phyloP scores from a whole-genome alignment of 2,113 vertebrate genomes.

The Eolophus roseicapilla region DNA sequence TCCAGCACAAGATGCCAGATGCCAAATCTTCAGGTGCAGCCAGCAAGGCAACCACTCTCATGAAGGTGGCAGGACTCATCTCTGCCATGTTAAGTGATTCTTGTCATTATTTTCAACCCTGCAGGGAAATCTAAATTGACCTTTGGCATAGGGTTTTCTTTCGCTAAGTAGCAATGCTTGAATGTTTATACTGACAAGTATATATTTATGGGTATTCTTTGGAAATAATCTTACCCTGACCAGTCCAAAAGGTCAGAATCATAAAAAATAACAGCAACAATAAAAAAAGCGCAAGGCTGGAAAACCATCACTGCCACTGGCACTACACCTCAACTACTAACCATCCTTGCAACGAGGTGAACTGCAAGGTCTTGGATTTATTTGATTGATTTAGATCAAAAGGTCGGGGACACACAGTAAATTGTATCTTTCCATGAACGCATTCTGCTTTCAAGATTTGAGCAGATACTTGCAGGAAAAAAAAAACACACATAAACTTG shows the following conservation, averaged over 20 bases:
- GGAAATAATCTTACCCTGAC: constrained; percentile 45
- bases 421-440: neutral
- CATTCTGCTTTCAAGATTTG: constrained; percentile 23
- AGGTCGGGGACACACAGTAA: constrained; percentile 2
- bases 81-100: neutral
- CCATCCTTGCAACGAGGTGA: neutral
- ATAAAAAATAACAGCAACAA: neutral
- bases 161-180: neutral
- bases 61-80: neutral
- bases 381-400: constrained; percentile 49
- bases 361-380: constrained; percentile 25
- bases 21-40: neutral
- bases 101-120: constrained; percentile 27
- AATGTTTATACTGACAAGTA: constrained; percentile 28
- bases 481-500: neutral
- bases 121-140: neutral
- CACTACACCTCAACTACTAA: neutral
- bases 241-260: constrained; percentile 19
- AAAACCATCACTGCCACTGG: neutral
- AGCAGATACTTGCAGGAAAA: constrained; percentile 5
- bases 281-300: neutral
- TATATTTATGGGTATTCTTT: constrained; percentile 21
- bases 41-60: neutral
- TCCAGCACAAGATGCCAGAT: neutral
- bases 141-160: neutral